Evolutionary conservation across 2,113 vertebrate species (phyloP), one percentile per base, ranked within the genome.

Genomic region (Tauraco erythrolophus): DNA sequence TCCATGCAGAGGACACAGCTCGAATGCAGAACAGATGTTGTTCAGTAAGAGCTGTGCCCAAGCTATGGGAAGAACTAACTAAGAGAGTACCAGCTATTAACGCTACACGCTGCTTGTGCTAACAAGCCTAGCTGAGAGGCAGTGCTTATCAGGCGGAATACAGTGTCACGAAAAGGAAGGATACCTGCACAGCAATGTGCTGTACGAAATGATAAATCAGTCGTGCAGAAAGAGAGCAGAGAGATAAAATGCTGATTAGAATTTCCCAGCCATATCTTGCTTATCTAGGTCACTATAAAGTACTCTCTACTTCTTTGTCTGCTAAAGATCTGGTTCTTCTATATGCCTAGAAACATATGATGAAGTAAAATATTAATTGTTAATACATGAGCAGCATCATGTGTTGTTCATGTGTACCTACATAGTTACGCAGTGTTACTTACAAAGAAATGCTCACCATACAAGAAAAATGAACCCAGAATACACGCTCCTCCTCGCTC

Each of bases 41-140:
- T 30, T 60, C 0, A 0, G 18, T 58, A 70, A 37, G 17, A 78
- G n/a, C 78, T 0, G 0, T 60, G 57, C 12, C 19, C 57, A 86
- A 80, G 37, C 17, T 24, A 27, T 41, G 45, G 37, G 37, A 72
- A 65, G 28, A 72, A 31, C 45, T 65, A 72, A 31, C 45, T 65
- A 65, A 48, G 51, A 80, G 27, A 61, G 33, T 10, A 60, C 19
- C 33, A 88, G 14, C 48, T 48, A 53, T 48, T 45, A 72, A 14
- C n/a, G 66, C 31, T 41, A 25, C 35, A 28, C 1, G 2, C 18
- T 61, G 45, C 43, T 48, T 60, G 57, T 69, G 83, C 81, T 82
- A 88, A 90, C 75, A 94, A 92, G 62, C 35, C 41, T 33, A 14
- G 66, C 16, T 45, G 62, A 90, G 80, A 69, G 25, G 45, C 37